These are phyloP conservation scores for Seriola dumerili DNA, from an alignment of 2,113 vertebrate species.

Conservation along the genomic window DNA sequence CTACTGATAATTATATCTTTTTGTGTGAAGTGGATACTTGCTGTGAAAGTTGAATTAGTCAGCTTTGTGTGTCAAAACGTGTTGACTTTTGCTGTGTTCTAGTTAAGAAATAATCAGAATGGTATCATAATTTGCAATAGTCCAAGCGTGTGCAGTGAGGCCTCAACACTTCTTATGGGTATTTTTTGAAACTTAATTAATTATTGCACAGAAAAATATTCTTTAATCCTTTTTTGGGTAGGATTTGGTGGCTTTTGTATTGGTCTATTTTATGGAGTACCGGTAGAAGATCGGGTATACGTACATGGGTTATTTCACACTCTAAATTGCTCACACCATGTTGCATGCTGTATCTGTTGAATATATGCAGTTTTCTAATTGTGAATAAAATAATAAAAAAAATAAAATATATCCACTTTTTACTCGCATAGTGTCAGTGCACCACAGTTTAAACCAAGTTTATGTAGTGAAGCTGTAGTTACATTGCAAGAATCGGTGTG, in stretches of 20 bases:
- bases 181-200: background rate
- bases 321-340: background rate
- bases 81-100: background rate
- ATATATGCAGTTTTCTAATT: background rate
- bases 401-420: background rate
- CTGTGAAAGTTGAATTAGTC: constrained; percentile 25
- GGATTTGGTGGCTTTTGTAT: background rate
- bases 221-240: background rate
- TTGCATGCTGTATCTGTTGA: background rate
- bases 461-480: too few species aligned
- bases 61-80: constrained; percentile 31
- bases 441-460: background rate
- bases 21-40: background rate
- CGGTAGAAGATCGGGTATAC: too few species aligned
- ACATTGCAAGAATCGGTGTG: background rate
- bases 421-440: background rate
- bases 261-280: too few species aligned
- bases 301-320: background rate
- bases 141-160: background rate
- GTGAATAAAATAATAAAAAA: background rate
- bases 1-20: background rate
- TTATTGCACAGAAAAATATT: background rate
- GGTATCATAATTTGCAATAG: constrained; percentile 8
- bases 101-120: background rate
- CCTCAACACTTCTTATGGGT: background rate